Percentiles rank a stretch among this genome's conserved stretches.
These are phyloP conservation scores for Peucedramus taeniatus DNA, from an alignment of 2,113 vertebrate species.

Conservation along the genomic window DNA sequence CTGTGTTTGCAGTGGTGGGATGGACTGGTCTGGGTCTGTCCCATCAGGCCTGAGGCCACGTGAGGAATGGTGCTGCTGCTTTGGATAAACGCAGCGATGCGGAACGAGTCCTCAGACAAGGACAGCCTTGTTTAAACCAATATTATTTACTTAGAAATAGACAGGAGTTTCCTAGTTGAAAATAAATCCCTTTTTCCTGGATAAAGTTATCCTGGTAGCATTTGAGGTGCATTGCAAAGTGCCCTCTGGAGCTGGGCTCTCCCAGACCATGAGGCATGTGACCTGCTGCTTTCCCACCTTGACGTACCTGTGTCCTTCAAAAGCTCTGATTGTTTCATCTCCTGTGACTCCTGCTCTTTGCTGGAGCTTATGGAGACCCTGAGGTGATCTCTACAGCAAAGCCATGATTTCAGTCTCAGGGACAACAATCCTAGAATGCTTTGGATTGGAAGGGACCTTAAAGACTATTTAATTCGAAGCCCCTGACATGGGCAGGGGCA, in stretches of 20 bases:
- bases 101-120: neutral
- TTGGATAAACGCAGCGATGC: rapidly evolving
- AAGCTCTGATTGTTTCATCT: neutral
- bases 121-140: neutral
- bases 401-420: neutral
- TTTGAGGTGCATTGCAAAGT: neutral
- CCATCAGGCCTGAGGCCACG: rapidly evolving
- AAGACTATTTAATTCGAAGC: neutral
- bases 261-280: neutral
- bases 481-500: no score
- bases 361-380: neutral
- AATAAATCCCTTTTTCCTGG: neutral
- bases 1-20: neutral
- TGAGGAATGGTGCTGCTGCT: neutral
- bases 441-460: neutral
- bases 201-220: neutral
- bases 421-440: neutral
- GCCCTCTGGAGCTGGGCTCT: neutral
- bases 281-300: neutral
- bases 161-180: neutral
- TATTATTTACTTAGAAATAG: neutral
- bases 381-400: neutral
- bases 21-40: neutral
- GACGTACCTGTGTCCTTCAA: rapidly evolving
- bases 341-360: neutral